Conservation (phyloP, 1,140 invertebrate species). For the Sesamia nonagrioides region DNA sequence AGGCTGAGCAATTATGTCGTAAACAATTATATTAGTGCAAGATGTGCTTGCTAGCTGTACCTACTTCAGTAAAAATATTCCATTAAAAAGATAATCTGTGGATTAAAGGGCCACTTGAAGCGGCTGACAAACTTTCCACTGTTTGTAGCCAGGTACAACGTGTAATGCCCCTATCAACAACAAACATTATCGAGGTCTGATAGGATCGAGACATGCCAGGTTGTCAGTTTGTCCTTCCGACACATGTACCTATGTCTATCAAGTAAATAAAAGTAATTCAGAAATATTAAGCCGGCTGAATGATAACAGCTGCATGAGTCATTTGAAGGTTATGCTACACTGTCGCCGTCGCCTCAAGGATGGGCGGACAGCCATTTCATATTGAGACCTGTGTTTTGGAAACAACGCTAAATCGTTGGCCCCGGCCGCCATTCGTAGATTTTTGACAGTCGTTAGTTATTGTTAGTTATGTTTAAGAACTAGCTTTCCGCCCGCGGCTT, state of each 20-base stretch:
- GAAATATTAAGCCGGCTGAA: too few species aligned
- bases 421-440: too few species aligned
- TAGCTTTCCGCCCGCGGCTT: too few species aligned
- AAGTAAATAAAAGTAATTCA: too few species aligned
- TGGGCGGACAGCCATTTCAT: too few species aligned
- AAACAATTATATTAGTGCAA: background rate
- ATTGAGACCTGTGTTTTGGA: too few species aligned
- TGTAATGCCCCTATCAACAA: conserved; percentile 40
- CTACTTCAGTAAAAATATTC: conserved; percentile 63
- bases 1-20: conserved; percentile 22
- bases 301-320: too few species aligned
- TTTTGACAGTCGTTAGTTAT: too few species aligned
- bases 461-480: too few species aligned
- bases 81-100: conserved; percentile 68
- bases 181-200: conserved; percentile 48
- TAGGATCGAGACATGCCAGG: background rate
- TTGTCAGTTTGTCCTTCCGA: background rate
- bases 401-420: too few species aligned
- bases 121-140: conserved; percentile 64
- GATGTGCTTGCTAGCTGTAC: conserved; percentile 14
- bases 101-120: conserved; percentile 62
- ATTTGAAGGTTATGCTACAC: too few species aligned
- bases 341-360: too few species aligned
- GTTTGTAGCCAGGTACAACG: conserved; percentile 52
- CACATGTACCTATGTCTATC: background rate